Evolutionary conservation across 2,888 invertebrate genomes (phyloP), one percentile per base, ranked within the genome.

Genomic region (Nycteola revayana): DNA sequence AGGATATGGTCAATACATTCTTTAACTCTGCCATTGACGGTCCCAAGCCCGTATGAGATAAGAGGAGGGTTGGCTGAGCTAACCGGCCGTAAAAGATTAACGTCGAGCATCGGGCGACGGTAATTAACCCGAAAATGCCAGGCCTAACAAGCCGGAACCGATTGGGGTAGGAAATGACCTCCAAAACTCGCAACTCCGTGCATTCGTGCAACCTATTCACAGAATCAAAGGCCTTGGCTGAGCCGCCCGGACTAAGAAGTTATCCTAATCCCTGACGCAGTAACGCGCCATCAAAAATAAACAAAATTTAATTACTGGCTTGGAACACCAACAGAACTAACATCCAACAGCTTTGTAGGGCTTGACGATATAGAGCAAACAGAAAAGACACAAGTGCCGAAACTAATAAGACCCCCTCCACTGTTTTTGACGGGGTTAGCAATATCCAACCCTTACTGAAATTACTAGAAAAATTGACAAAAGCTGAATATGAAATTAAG

Each of bases 361-460:
- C n/a, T n/a, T n/a, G n/a, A n/a, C n/a, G n/a, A n/a, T n/a, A n/a
- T n/a, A n/a, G n/a, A n/a, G n/a, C n/a, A n/a, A n/a, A n/a, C n/a
- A n/a, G n/a, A n/a, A n/a, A n/a, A n/a, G n/a, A n/a, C n/a, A n/a
- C n/a, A n/a, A n/a, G n/a, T n/a, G n/a, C n/a, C n/a, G n/a, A n/a
- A n/a, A n/a, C n/a, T n/a, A n/a, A n/a, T n/a, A n/a, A n/a, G n/a
- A n/a, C n/a, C n/a, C n/a, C n/a, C n/a, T n/a, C n/a, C n/a, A n/a
- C n/a, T n/a, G n/a, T 41, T 28, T 22, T 47, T n/a, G 46, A 47
- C 10, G 28, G 28, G 5, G 43, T 47, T 1, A 26, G 8, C 1
- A 49, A 46, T 25, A 50, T 50, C 7, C 37, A 39, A 18, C 45
- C 45, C 1, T 28, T 43, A n/a, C 28, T 7, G 1, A 32, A 49